Conservation (phyloP, 2,797 vertebrate genomes). For the Ibycter americanus region DNA sequence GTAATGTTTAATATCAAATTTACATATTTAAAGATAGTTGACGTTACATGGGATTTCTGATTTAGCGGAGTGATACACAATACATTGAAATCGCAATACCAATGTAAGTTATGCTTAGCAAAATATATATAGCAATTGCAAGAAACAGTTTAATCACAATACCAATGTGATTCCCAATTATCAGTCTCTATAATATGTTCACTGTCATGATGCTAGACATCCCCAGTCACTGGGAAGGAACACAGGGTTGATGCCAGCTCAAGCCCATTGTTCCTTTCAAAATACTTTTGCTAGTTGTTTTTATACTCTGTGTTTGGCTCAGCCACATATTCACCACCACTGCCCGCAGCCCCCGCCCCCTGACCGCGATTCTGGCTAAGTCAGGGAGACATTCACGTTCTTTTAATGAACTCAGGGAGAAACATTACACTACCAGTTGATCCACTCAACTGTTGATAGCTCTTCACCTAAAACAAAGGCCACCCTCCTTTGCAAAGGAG, state of each 20-base stretch:
- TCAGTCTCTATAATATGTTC: neutral
- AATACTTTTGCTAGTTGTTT: neutral
- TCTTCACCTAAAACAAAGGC: neutral
- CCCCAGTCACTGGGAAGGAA: accelerated
- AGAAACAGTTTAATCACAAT: neutral
- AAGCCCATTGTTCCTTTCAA: neutral
- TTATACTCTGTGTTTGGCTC: neutral
- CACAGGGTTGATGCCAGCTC: neutral
- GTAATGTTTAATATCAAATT: neutral
- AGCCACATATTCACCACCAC: neutral
- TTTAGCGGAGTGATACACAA: neutral
- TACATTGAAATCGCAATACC: neutral
- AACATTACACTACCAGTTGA: neutral
- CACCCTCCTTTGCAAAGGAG: neutral
- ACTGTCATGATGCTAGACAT: accelerated
- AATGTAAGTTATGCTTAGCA: neutral
- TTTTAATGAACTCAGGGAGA: neutral
- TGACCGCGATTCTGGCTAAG: neutral
- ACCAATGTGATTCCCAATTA: neutral
- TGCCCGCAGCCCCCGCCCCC: too few relatives aligned
- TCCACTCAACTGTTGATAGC: neutral
- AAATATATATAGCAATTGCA: neutral
- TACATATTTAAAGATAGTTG: neutral
- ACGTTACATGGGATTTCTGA: neutral
- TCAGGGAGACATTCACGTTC: neutral